Evolutionary conservation across 2,888 invertebrate species (phyloP).

Genomic region (Scaptomyza tumidula): DNA sequence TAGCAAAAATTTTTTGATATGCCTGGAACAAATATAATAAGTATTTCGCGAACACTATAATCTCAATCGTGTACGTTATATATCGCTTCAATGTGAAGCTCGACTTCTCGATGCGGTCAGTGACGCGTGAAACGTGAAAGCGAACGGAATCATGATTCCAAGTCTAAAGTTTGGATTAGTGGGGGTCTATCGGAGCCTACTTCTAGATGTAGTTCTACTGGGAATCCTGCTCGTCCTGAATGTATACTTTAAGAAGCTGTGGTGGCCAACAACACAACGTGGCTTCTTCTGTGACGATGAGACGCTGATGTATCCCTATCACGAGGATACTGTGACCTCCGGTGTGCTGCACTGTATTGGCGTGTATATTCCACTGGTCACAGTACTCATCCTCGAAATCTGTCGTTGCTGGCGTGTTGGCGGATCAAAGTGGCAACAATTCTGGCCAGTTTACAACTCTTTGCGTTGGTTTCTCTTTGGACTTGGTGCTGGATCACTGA

Average conservation of each 20-base stretch:
- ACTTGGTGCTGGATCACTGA: slow-evolving; percentile 32
- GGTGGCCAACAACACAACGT: slow-evolving; percentile 48
- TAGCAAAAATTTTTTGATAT: slow-evolving; percentile 1
- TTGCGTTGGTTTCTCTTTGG: slow-evolving; percentile 67
- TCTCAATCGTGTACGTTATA: slow-evolving; percentile 1
- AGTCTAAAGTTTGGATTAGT: slow-evolving; percentile 11
- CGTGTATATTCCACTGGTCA: slow-evolving; percentile 52
- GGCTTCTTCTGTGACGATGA: slow-evolving; percentile 78
- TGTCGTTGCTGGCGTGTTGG: slow-evolving; percentile 16
- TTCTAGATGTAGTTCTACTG: slow-evolving; percentile 47
- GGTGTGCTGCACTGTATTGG: slow-evolving; percentile 41
- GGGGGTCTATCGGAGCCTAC: slow-evolving; percentile 7
- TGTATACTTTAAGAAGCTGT: slow-evolving; percentile 29
- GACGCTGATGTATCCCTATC: slow-evolving; percentile 72
- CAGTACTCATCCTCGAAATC: slow-evolving; percentile 49
- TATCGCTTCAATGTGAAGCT: slow-evolving; percentile 26
- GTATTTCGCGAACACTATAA: not conserved
- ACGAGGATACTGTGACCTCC: slow-evolving; percentile 51
- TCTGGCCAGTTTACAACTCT: slow-evolving; percentile 44
- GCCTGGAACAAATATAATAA: slow-evolving; percentile 3
- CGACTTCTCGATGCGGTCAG: slow-evolving; percentile 33
- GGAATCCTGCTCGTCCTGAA: slow-evolving; percentile 29
- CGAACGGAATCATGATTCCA: slow-evolving; percentile 54
- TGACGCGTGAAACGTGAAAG: slow-evolving; percentile 37
- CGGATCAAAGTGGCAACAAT: slow-evolving; percentile 6